Conservation (phyloP, 2,113 vertebrate species). For the Corydoras maculifer region DNA sequence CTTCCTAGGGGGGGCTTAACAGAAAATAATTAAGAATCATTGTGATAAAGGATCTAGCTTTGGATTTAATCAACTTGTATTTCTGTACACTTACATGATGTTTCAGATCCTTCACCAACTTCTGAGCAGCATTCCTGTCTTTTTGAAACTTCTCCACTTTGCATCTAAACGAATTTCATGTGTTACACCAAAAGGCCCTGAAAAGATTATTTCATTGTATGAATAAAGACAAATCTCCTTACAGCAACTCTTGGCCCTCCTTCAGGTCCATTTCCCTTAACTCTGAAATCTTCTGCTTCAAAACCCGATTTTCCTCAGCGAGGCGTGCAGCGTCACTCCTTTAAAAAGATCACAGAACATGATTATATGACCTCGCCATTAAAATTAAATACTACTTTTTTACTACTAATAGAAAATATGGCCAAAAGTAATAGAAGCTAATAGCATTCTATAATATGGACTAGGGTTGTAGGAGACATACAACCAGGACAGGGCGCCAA, state of each 20-base stretch:
- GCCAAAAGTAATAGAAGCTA: background rate
- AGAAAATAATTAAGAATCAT: no score
- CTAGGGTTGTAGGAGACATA: no score
- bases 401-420: background rate
- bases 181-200: background rate
- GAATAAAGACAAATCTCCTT: conserved; percentile 44
- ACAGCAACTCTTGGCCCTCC: conserved; percentile 76
- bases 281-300: conserved; percentile 67
- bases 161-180: conserved; percentile 58
- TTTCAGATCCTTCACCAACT: conserved; percentile 71
- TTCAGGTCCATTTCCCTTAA: conserved; percentile 76
- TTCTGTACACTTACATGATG: conserved; percentile 69
- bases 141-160: conserved; percentile 73
- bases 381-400: background rate
- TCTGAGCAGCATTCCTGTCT: conserved; percentile 72
- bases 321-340: conserved; percentile 78
- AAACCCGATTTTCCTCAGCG: conserved; percentile 71
- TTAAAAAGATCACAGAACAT: conserved; percentile 31
- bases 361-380: background rate
- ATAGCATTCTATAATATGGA: no score
- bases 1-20: no score
- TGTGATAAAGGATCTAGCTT: no score
- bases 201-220: background rate
- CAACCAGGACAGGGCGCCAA: no score
- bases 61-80: no score